Conservation (phyloP, 2,888 invertebrate genomes). For the Prosapia bicincta region DNA sequence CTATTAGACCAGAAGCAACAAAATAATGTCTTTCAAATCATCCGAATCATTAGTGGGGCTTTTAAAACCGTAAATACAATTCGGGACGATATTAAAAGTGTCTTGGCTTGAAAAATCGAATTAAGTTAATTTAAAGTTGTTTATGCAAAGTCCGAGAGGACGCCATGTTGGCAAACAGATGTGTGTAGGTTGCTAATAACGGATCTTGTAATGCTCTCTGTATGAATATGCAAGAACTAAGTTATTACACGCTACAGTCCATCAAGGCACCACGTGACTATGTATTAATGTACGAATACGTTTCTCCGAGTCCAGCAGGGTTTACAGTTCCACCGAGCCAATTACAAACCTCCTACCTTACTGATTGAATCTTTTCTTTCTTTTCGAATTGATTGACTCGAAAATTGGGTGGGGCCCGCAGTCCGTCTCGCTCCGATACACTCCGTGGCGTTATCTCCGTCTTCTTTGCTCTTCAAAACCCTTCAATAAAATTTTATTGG, state of each 20-base stretch:
- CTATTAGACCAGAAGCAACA: no score
- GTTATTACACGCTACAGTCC: neutral
- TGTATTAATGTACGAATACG: no score
- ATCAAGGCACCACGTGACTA: neutral
- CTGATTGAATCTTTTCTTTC: neutral
- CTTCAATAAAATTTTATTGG: conserved; percentile 21
- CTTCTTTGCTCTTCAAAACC: neutral
- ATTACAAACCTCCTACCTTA: neutral
- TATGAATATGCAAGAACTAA: conserved; percentile 2
- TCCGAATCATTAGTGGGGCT: no score
- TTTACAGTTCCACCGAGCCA: neutral
- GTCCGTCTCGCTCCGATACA: neutral
- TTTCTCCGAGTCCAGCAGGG: no score
- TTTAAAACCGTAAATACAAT: no score
- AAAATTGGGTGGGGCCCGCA: conserved; percentile 9
- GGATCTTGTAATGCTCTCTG: neutral
- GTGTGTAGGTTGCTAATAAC: neutral
- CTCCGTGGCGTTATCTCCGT: conserved; percentile 10
- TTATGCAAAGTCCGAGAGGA: no score
- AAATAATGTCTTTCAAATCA: no score
- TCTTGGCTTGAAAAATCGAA: no score
- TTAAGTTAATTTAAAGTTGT: no score
- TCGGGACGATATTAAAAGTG: no score
- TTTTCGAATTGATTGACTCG: neutral
- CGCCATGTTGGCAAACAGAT: neutral